Evolutionary conservation across 2,888 invertebrate species (phyloP).

Genomic region (Euplagia quadripunctaria): DNA sequence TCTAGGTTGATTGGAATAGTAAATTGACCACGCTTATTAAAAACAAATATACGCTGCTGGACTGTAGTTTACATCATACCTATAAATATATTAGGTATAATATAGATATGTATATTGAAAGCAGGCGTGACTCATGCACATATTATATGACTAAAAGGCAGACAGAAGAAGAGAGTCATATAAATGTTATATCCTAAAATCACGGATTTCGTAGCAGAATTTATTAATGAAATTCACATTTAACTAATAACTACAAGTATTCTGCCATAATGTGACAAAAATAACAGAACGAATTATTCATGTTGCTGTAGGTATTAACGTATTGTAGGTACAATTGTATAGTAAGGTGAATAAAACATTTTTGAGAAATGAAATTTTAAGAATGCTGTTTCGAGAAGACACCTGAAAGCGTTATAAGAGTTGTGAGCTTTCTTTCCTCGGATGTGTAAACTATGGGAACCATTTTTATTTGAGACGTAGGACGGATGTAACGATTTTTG

Average conservation of each 20-base stretch:
- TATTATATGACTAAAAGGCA: too few species aligned
- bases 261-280: neutral
- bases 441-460: conserved; percentile 47
- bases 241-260: neutral
- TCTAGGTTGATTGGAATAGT: too few species aligned
- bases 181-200: too few species aligned
- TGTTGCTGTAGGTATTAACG: conserved; percentile 28
- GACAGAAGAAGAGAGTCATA: too few species aligned
- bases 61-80: too few species aligned
- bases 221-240: too few species aligned
- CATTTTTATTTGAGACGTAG: conserved; percentile 16
- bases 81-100: too few species aligned
- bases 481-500: neutral
- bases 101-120: too few species aligned
- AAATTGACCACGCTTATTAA: too few species aligned
- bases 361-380: conserved; percentile 56
- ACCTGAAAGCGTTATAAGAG: conserved; percentile 60
- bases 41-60: too few species aligned
- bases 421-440: conserved; percentile 59
- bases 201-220: too few species aligned
- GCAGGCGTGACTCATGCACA: too few species aligned
- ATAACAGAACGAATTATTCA: conserved; percentile 34
- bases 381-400: conserved; percentile 55
- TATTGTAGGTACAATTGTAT: conserved; percentile 27
- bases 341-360: conserved; percentile 47